Evolutionary conservation across 2,797 vertebrate genomes (phyloP).

Genomic region (Chromobotia macracanthus): DNA sequence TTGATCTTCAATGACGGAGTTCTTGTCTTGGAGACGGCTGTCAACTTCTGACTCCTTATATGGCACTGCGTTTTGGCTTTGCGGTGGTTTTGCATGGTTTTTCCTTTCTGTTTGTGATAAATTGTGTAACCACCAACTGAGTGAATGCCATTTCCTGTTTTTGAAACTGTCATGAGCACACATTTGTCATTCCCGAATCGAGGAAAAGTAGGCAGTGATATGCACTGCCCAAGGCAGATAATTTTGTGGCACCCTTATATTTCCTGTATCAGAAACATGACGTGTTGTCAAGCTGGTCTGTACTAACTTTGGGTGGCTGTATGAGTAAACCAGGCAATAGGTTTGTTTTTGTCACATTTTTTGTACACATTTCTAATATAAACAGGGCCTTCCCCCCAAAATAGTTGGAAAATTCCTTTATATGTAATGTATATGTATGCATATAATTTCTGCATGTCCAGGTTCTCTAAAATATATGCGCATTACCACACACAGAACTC

Average conservation of each 20-base stretch:
- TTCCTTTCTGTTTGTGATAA: neutral
- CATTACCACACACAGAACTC: neutral
- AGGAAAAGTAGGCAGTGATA: slow-evolving; percentile 30
- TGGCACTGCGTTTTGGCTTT: neutral
- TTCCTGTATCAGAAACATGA: slow-evolving; percentile 34
- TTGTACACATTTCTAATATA: neutral
- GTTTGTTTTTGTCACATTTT: neutral
- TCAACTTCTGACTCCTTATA: slow-evolving; percentile 29
- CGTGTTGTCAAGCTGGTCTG: neutral
- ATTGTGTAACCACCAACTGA: slow-evolving; percentile 14
- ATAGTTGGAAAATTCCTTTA: neutral
- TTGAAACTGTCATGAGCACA: slow-evolving; percentile 3
- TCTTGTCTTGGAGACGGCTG: neutral
- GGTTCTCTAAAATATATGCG: neutral
- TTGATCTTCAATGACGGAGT: slow-evolving; percentile 39
- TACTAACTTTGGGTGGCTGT: neutral
- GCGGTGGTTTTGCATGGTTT: neutral
- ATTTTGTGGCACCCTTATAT: slow-evolving; percentile 22
- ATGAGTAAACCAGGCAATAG: neutral
- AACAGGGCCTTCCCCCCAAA: neutral
- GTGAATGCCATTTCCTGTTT: slow-evolving; percentile 40
- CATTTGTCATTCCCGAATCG: slow-evolving; percentile 39
- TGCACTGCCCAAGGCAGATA: slow-evolving; percentile 37
- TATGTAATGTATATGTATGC: neutral
- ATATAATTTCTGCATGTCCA: neutral